Evolutionary conservation across 2,888 invertebrate genomes (phyloP).

Genomic region (Hemaris fuciformis): DNA sequence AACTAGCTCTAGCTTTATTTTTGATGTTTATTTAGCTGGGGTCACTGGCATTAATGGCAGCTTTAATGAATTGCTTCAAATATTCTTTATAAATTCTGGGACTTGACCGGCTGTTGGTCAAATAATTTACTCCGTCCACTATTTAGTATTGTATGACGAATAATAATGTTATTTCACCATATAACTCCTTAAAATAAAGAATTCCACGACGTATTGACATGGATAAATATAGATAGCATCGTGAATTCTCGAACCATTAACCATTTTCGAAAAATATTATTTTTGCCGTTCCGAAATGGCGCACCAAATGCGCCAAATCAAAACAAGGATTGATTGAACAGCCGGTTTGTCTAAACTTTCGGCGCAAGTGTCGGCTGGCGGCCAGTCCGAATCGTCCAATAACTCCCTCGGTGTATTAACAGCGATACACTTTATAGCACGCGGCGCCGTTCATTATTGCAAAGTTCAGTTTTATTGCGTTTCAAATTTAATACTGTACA

Average conservation of each 20-base stretch:
- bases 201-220: no score
- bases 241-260: not conserved
- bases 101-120: not conserved
- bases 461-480: constrained; percentile 70
- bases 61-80: not conserved
- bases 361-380: constrained; percentile 14
- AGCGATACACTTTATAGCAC: constrained; percentile 71
- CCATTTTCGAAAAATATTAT: not conserved
- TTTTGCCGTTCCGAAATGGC: not conserved
- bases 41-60: not conserved
- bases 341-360: constrained; percentile 15
- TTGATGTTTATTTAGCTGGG: not conserved
- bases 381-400: constrained; percentile 59
- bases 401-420: constrained; percentile 70
- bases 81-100: not conserved
- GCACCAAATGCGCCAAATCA: constrained; percentile 12
- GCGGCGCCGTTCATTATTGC: constrained; percentile 74
- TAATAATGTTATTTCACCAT: no score
- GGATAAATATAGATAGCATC: not conserved
- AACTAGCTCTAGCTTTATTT: not conserved
- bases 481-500: constrained; percentile 61
- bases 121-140: no score
- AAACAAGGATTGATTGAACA: constrained; percentile 13
- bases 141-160: no score
- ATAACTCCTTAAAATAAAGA: no score